Evolutionary conservation across 2,888 invertebrate species (phyloP).

Genomic region (Alloscopus bannaensis): DNA sequence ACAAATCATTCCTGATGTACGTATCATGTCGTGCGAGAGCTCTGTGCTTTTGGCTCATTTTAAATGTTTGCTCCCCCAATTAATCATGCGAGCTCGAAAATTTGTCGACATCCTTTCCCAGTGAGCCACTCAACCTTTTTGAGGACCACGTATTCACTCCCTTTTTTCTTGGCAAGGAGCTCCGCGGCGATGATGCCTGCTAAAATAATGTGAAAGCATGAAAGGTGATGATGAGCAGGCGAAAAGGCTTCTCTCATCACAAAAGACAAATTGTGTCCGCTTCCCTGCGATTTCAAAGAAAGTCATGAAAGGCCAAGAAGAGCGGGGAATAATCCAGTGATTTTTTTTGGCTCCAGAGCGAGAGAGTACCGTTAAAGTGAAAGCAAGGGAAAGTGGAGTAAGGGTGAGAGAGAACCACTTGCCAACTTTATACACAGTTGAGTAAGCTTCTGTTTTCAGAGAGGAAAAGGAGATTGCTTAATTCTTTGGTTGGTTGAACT

Average conservation of each 20-base stretch:
- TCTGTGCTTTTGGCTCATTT: too few species aligned
- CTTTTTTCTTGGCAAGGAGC: too few species aligned
- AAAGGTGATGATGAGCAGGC: slow-evolving; percentile 22
- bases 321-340: not conserved
- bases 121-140: not conserved
- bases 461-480: slow-evolving; percentile 29
- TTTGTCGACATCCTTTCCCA: not conserved
- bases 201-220: not conserved
- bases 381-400: slow-evolving; percentile 32
- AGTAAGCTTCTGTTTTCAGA: too few species aligned
- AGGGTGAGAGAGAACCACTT: slow-evolving; percentile 20
- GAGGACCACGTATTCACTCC: not conserved
- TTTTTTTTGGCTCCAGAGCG: slow-evolving; percentile 13
- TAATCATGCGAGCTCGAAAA: too few species aligned
- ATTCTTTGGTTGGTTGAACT: slow-evolving; percentile 36
- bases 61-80: too few species aligned
- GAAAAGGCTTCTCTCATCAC: slow-evolving; percentile 1
- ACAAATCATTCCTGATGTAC: too few species aligned
- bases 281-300: slow-evolving; percentile 33
- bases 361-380: too few species aligned
- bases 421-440: slow-evolving; percentile 17
- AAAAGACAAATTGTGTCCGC: slow-evolving; percentile 47
- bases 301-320: not conserved
- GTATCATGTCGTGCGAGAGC: too few species aligned
- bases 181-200: too few species aligned